phyloP scores from a whole-genome alignment of 2,113 vertebrate species.

The Anarrhichthys ocellatus region DNA sequence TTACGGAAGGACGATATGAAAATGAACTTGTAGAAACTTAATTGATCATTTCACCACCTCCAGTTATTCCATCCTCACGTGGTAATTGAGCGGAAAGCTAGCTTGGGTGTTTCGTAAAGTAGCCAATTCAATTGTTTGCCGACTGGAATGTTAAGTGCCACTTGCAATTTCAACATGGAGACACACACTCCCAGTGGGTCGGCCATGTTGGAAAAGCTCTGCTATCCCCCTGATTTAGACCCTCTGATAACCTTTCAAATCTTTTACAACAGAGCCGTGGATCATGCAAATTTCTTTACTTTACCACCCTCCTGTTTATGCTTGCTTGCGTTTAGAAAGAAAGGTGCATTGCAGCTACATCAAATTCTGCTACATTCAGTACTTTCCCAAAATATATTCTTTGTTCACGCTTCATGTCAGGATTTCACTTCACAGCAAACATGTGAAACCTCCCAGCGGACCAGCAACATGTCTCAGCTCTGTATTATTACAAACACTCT shows the following conservation, averaged over 20 bases:
- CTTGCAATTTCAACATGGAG: not conserved
- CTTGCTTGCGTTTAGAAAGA: not conserved
- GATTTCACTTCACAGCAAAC: conserved; percentile 34
- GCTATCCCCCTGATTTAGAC: not conserved
- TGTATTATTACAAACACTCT: conserved; percentile 58
- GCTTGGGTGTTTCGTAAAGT: not conserved
- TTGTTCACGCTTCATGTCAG: conserved; percentile 16
- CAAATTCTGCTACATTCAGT: conserved; percentile 1
- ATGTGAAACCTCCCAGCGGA: conserved; percentile 44
- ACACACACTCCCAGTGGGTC: not conserved
- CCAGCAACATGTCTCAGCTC: conserved; percentile 37
- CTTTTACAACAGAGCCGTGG: not conserved
- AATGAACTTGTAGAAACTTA: not conserved
- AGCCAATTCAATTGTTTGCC: not conserved
- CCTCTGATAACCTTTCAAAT: not conserved
- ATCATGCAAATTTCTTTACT: not conserved
- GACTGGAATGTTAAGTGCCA: not conserved
- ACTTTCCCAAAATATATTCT: not conserved
- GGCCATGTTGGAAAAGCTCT: not conserved
- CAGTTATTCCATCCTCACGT: not conserved
- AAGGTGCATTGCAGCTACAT: not conserved
- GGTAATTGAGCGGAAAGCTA: not conserved
- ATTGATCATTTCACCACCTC: not conserved
- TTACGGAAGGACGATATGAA: not conserved
- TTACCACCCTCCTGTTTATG: not conserved